phyloP scores from a whole-genome alignment of 2,113 vertebrate genomes.

The human region DNA sequence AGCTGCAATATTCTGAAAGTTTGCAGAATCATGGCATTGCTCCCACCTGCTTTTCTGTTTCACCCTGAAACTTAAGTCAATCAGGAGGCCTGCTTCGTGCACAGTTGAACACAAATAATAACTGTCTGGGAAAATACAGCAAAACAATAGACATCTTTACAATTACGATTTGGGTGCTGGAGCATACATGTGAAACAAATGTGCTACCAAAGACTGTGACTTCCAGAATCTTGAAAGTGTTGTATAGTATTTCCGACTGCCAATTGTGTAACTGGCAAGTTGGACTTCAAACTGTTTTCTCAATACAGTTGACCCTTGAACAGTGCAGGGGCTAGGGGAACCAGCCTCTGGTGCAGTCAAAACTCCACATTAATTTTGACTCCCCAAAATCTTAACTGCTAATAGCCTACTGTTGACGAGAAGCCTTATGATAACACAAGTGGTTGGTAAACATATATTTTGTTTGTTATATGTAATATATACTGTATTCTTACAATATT shows the following conservation, averaged over 20 bases:
- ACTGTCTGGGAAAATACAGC: constrained; percentile 30
- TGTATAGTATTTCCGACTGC: not conserved
- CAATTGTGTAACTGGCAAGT: not conserved
- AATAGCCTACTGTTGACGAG: not conserved
- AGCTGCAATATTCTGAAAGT: not conserved
- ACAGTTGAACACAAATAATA: constrained; percentile 23
- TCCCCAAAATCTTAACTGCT: not conserved
- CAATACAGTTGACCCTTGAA: not conserved
- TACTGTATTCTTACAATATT: not conserved
- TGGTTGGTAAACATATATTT: not conserved
- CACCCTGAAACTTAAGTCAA: constrained; percentile 25
- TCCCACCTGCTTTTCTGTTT: constrained; percentile 59
- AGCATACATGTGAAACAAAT: constrained; percentile 34
- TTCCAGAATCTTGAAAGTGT: not conserved
- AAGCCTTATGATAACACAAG: not conserved
- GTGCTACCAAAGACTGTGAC: not conserved
- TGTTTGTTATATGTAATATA: not conserved
- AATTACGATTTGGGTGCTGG: not conserved
- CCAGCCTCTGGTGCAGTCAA: not conserved
- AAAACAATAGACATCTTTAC: constrained; percentile 3
- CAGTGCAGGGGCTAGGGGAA: not conserved
- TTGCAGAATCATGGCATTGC: not conserved
- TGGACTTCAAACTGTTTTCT: not conserved
- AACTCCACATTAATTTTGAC: not conserved
- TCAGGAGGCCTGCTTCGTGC: not conserved